phyloP scores from a whole-genome alignment of 2,888 invertebrate genomes.

The Callinectes sapidus region DNA sequence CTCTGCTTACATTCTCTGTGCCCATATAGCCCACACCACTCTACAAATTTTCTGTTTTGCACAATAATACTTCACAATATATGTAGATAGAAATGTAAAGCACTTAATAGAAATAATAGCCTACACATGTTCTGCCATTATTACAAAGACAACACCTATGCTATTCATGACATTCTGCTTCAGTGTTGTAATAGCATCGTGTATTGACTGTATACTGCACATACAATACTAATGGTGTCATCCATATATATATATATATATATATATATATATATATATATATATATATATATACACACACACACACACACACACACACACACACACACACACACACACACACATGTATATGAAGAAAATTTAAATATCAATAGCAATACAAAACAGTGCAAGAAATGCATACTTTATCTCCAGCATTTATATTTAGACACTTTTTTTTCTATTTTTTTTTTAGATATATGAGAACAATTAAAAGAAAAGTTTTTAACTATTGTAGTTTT shows the following conservation, averaged over 20 bases:
- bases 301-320: no score
- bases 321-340: no score
- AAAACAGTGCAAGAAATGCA: neutral
- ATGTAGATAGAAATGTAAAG: conserved; percentile 5
- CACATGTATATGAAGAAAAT: neutral
- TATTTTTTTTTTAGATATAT: no score
- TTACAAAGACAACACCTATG: neutral
- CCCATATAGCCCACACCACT: conserved; percentile 10
- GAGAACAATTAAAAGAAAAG: no score
- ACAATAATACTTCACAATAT: conserved; percentile 9
- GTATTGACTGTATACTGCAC: neutral
- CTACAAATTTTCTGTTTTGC: neutral
- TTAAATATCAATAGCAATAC: neutral
- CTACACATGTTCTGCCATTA: conserved; percentile 6
- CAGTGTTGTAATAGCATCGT: conserved; percentile 10
- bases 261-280: neutral
- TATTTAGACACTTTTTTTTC: no score
- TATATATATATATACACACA: no score
- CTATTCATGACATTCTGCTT: neutral
- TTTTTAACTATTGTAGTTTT: no score
- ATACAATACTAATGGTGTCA: neutral
- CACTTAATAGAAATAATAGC: neutral
- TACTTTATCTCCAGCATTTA: neutral
- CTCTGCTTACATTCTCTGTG: conserved; percentile 31
- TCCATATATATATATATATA: neutral